These are phyloP conservation scores for Oriolus oriolus DNA, from an alignment of 2,113 vertebrate species.

Conservation along the genomic window DNA sequence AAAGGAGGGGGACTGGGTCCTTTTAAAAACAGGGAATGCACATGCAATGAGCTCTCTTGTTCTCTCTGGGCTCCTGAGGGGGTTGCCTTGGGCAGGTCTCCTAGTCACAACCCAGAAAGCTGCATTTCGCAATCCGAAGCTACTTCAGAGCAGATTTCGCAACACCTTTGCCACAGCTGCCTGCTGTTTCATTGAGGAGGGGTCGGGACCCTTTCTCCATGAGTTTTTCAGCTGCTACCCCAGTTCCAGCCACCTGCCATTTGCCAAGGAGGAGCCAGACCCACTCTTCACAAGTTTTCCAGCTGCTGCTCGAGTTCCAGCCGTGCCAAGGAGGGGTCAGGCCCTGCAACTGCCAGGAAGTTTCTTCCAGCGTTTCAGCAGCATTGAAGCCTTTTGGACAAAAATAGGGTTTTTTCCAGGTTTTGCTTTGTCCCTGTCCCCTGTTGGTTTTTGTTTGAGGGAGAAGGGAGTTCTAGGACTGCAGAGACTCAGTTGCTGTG, in stretches of 20 bases:
- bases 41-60: background rate
- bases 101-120: background rate
- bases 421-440: background rate
- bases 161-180: background rate
- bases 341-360: background rate
- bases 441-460: background rate
- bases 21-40: background rate
- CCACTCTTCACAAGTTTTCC: background rate
- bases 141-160: background rate
- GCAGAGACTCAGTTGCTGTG: background rate
- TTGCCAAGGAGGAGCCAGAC: background rate
- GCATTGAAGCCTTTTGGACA: background rate
- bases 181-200: background rate
- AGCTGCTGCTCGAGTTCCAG: background rate
- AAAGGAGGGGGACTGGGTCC: background rate
- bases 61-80: background rate
- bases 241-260: background rate
- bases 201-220: background rate
- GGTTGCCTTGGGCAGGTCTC: background rate
- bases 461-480: background rate
- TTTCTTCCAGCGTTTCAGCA: background rate
- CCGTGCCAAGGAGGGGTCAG: background rate
- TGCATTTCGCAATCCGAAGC: background rate
- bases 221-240: background rate
- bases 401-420: background rate